Conservation (phyloP, 2,888 invertebrate species). For the Cantharis flavilabris region DNA sequence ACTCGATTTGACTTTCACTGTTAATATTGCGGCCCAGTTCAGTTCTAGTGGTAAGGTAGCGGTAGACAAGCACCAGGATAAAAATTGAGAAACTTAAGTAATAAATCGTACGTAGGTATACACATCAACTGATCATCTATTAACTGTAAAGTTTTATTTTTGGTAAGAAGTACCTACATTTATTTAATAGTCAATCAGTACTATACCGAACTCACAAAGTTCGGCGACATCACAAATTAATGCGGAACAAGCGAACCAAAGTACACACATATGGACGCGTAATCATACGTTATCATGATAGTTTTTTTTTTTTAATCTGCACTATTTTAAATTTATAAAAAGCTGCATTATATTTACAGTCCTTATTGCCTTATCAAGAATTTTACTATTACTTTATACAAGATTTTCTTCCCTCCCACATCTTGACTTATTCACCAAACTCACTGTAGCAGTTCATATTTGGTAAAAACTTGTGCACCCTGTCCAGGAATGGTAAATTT, state of each 20-base stretch:
- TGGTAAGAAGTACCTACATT: conserved; percentile 13
- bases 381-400: conserved; percentile 47
- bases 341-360: conserved; percentile 54
- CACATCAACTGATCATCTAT: conserved; percentile 48
- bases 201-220: conserved; percentile 21
- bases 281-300: conserved; percentile 34
- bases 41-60: conserved; percentile 40
- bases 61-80: conserved; percentile 43
- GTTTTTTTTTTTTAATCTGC: conserved; percentile 31
- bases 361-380: conserved; percentile 49
- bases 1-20: not conserved
- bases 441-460: conserved; percentile 20
- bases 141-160: not conserved
- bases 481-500: conserved; percentile 38
- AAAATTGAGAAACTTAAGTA: conserved; percentile 46
- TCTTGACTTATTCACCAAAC: conserved; percentile 11
- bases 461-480: conserved; percentile 44
- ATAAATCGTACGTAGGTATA: conserved; percentile 41
- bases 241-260: conserved; percentile 37
- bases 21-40: conserved; percentile 39
- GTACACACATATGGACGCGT: conserved; percentile 31
- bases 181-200: conserved; percentile 34
- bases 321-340: conserved; percentile 54
- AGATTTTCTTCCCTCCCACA: conserved; percentile 36
- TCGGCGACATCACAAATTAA: conserved; percentile 36